Conservation (phyloP, 2,113 vertebrate species). For the Zosterops borbonicus region DNA sequence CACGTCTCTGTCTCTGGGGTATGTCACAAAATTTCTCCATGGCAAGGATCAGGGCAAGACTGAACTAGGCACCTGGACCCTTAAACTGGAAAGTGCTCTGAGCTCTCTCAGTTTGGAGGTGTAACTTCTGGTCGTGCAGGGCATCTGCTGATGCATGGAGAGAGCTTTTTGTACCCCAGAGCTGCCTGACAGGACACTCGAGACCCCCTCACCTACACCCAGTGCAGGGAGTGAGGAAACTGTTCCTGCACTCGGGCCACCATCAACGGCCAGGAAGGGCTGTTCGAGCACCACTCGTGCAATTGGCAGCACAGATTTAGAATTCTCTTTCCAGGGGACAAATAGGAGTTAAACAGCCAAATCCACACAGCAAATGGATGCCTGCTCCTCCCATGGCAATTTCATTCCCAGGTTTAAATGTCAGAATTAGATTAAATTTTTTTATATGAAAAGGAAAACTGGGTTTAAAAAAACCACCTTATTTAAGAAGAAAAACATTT, state of each 20-base stretch:
- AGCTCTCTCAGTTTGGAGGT: not conserved
- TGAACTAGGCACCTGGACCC: not conserved
- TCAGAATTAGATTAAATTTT: slow-evolving; percentile 64
- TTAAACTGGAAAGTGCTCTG: not conserved
- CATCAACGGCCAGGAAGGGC: not conserved
- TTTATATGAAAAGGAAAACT: slow-evolving; percentile 49
- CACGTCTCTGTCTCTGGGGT: not conserved
- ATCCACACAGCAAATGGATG: slow-evolving; percentile 41
- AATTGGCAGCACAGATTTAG: slow-evolving; percentile 20
- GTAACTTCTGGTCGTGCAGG: not conserved
- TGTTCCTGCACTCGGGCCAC: not conserved
- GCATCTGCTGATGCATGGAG: not conserved
- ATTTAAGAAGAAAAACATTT: slow-evolving; percentile 1
- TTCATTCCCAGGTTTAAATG: slow-evolving; percentile 56
- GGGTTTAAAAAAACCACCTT: slow-evolving; percentile 26
- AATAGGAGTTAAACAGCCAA: slow-evolving; percentile 22
- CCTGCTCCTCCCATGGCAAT: slow-evolving; percentile 26
- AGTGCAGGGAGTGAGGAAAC: not conserved
- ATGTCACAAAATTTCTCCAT: not conserved
- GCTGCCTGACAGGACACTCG: not conserved
- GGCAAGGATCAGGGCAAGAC: not conserved
- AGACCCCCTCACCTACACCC: not conserved
- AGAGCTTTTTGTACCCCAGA: not conserved
- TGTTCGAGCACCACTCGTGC: not conserved
- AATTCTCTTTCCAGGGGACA: slow-evolving; percentile 44